These are phyloP conservation scores for Penaeus indicus DNA, from an alignment of 1,140 invertebrate genomes.

Conservation along the genomic window DNA sequence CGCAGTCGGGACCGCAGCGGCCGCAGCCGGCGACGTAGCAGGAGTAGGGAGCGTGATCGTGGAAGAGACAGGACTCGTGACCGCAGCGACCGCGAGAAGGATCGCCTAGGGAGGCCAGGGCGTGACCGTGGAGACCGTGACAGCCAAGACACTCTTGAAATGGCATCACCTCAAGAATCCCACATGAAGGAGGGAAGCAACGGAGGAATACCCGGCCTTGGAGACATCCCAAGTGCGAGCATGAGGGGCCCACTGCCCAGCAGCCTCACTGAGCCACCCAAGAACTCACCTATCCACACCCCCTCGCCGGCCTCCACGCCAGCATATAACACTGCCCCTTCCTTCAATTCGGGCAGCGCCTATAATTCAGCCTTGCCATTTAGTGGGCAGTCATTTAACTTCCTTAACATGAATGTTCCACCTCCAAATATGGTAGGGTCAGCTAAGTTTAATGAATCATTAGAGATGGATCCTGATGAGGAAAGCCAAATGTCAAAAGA, in stretches of 20 bases:
- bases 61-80: slow-evolving; percentile 52
- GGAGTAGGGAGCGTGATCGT: slow-evolving; percentile 57
- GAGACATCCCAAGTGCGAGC: slow-evolving; percentile 60
- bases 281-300: slow-evolving; percentile 49
- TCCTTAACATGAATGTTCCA: slow-evolving; percentile 34
- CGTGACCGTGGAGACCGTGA: slow-evolving; percentile 45
- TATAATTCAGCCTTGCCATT: not conserved
- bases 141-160: slow-evolving; percentile 47
- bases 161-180: not conserved
- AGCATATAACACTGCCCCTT: slow-evolving; percentile 2
- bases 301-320: slow-evolving; percentile 32
- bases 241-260: slow-evolving; percentile 54
- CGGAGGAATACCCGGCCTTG: slow-evolving; percentile 58
- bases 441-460: slow-evolving; percentile 29
- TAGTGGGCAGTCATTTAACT: not conserved
- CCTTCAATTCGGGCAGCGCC: not conserved
- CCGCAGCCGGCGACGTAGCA: slow-evolving; percentile 53
- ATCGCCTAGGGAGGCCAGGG: slow-evolving; percentile 32
- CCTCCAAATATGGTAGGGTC: slow-evolving; percentile 4
- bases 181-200: not conserved
- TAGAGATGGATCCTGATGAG: slow-evolving; percentile 35
- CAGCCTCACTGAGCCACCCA: slow-evolving; percentile 43
- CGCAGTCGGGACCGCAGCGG: slow-evolving; percentile 65
- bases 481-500: slow-evolving; percentile 26
- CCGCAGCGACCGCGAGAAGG: slow-evolving; percentile 65